A percentile compares a stretch with the other conserved stretches of the same genome.
These are phyloP conservation scores for Typhlichthys subterraneus DNA, from an alignment of 2,797 vertebrate species.

Conservation along the genomic window DNA sequence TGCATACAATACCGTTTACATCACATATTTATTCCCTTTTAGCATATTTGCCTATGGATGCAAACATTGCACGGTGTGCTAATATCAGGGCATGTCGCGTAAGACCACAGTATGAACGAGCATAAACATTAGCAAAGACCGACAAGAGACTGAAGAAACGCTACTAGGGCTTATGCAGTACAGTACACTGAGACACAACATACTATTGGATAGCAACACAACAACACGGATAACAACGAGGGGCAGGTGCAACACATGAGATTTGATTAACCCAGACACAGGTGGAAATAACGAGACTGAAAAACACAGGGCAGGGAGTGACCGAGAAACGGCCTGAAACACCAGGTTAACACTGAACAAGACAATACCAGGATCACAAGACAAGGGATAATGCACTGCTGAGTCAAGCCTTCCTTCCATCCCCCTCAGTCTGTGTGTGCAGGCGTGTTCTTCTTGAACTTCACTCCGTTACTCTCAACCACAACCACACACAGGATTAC, in stretches of 20 bases:
- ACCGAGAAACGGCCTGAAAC: no score
- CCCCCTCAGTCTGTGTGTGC: constrained; percentile 8
- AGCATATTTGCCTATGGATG: constrained; percentile 20
- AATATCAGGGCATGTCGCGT: no score
- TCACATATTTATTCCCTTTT: constrained; percentile 21
- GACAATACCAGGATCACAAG: no score
- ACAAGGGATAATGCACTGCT: not conserved
- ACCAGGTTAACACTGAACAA: no score
- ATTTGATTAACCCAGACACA: no score
- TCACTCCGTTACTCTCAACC: not conserved
- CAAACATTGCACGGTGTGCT: not conserved
- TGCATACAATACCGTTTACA: constrained; percentile 10
- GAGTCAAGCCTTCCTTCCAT: not conserved
- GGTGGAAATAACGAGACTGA: no score
- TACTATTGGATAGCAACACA: no score
- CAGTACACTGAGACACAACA: no score
- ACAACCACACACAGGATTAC: not conserved
- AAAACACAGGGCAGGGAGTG: no score
- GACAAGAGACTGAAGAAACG: not conserved
- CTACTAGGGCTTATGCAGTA: not conserved
- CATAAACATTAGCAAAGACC: not conserved
- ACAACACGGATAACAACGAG: no score
- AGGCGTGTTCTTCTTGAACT: no score
- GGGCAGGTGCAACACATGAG: no score
- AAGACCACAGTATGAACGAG: not conserved